Conservation (phyloP, 2,888 invertebrate genomes). For the Stenoptilia bipunctidactyla region DNA sequence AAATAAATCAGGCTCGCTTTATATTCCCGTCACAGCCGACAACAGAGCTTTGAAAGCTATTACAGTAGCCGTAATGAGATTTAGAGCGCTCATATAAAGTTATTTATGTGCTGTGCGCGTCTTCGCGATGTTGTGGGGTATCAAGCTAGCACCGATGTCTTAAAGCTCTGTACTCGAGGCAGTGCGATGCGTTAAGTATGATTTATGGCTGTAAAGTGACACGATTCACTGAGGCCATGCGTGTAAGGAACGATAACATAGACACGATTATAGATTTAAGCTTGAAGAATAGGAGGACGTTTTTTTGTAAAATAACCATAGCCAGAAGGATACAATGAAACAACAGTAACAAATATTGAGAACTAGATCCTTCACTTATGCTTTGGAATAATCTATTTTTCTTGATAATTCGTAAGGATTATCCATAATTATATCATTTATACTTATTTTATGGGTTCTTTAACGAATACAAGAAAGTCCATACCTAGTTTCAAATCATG, state of each 20-base stretch:
- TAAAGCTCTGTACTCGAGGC: constrained; percentile 17
- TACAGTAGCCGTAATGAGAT: constrained; percentile 62
- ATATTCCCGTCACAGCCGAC: constrained; percentile 61
- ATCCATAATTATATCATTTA: too few species aligned
- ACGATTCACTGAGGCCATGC: not conserved
- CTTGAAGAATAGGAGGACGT: too few species aligned
- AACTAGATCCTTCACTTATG: too few species aligned
- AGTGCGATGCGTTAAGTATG: not conserved
- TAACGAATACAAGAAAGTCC: too few species aligned
- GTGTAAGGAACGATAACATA: not conserved
- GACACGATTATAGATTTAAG: too few species aligned
- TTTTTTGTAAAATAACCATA: too few species aligned
- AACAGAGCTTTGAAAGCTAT: constrained; percentile 58
- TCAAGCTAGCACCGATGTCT: constrained; percentile 18
- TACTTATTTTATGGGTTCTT: too few species aligned
- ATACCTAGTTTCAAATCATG: too few species aligned
- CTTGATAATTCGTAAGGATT: too few species aligned
- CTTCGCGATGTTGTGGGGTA: constrained; percentile 22
- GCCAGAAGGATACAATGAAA: too few species aligned
- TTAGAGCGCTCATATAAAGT: constrained; percentile 65
- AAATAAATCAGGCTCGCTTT: constrained; percentile 57
- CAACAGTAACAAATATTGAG: too few species aligned
- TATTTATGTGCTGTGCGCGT: constrained; percentile 55
- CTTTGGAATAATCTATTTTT: too few species aligned
- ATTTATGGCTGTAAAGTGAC: not conserved